Evolutionary conservation across 1,140 invertebrate species (phyloP), one percentile per base, ranked within the genome.

Genomic region (Maniola jurtina): DNA sequence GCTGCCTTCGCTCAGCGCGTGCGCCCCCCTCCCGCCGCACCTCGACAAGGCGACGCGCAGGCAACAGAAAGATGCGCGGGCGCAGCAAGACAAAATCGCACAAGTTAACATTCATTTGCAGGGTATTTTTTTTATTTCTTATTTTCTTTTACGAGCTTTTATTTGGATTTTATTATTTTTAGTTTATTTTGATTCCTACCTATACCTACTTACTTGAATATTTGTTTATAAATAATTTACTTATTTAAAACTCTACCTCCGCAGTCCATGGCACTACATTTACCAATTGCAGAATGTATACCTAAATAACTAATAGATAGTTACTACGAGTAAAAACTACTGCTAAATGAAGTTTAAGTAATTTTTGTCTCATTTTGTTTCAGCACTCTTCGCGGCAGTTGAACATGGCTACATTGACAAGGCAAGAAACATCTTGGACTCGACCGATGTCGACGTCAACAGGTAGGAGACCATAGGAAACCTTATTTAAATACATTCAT

Each of bases 391-490:
- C 91, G 95, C 95, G 11, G 97, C 97, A 0, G 96, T 98, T 4
- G 97, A 99, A 90, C 96, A 98, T 89, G 97, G 97, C 25, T 96
- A 98, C 84, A 80, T 98, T 75, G 97, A 98, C 71, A 97, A 97
- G 82, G 96, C 96, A 0, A 94, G 95, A 71, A 96, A 95, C 35
- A 97, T 99, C 78, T 90, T 98, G 65, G 96, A 98, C 77, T 96
- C 96, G 11, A 97, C 96, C 0, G 96, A 97, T 81, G 95, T 98
- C 5, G 96, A 98, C 88, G 94, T 98, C 25, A 98, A 98, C 90
- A 97, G 97, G 97, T 98, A 55, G 5, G 45, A 48, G n/a, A n/a
- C n/a, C n/a, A n/a, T n/a, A n/a, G n/a, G n/a, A n/a, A n/a, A n/a
- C n/a, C n/a, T n/a, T n/a, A n/a, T n/a, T n/a, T n/a, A n/a, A n/a